These are phyloP conservation scores for Chloroclystis v-ata DNA, from an alignment of 2,888 invertebrate species.

Conservation along the genomic window DNA sequence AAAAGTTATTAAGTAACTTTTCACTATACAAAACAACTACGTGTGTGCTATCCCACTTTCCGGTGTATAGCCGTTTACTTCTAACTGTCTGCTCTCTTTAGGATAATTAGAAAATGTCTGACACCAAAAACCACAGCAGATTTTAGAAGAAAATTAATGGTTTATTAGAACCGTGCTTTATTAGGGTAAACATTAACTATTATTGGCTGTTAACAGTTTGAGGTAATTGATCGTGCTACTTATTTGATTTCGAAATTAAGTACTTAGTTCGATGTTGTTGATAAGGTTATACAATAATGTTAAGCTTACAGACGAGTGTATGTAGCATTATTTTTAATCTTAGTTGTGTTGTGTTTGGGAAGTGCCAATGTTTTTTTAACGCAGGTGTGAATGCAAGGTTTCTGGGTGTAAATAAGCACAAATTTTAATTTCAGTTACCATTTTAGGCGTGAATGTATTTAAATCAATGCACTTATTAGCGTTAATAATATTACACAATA, in stretches of 20 bases:
- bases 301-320: conserved; percentile 15
- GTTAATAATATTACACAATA: conserved; percentile 13
- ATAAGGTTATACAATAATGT: conserved; percentile 11
- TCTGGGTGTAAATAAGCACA: conserved; percentile 37
- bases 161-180: conserved; percentile 16
- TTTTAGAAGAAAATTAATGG: conserved; percentile 49
- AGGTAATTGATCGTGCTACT: neutral
- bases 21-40: too few species aligned
- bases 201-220: neutral
- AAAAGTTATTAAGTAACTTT: too few species aligned
- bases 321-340: conserved; percentile 6
- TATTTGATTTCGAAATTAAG: neutral
- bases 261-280: conserved; percentile 29
- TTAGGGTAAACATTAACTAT: neutral
- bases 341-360: conserved; percentile 7
- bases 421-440: conserved; percentile 60
- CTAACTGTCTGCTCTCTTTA: conserved; percentile 54
- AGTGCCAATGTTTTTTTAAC: conserved; percentile 18
- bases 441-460: conserved; percentile 43
- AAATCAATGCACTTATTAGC: conserved; percentile 37
- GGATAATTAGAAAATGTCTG: conserved; percentile 37
- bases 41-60: too few species aligned
- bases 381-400: neutral
- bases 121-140: conserved; percentile 49
- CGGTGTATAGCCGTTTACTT: conserved; percentile 65